Percentiles rank a stretch among this genome's conserved stretches.
Evolutionary conservation across 2,888 invertebrate species (phyloP).

Genomic region (Drosophila meridionalis): DNA sequence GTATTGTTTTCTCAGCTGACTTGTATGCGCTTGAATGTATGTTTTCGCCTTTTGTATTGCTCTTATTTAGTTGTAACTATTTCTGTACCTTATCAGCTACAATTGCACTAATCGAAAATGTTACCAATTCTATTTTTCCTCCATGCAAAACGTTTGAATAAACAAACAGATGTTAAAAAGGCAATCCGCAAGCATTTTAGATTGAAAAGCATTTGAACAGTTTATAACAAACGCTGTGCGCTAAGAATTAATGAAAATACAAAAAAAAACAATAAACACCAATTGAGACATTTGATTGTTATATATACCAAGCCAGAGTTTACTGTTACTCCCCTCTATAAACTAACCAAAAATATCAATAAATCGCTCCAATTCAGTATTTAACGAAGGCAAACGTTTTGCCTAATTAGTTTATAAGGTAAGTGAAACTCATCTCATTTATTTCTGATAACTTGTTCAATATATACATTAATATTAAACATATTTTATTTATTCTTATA

Average conservation of each 20-base stretch:
- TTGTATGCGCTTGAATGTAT: constrained; percentile 22
- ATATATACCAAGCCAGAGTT: constrained; percentile 62
- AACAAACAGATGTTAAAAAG: constrained; percentile 69
- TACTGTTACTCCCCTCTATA: constrained; percentile 48
- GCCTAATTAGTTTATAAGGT: constrained; percentile 74
- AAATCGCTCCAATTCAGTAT: constrained; percentile 67
- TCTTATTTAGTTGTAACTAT: constrained; percentile 13
- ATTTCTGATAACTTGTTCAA: background rate
- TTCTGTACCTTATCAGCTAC: constrained; percentile 32
- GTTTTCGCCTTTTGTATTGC: constrained; percentile 3
- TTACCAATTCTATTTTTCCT: constrained; percentile 53
- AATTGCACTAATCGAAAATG: constrained; percentile 67
- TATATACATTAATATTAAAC: too few species aligned
- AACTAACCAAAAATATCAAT: constrained; percentile 49
- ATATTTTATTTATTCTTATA: background rate
- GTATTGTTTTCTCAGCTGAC: constrained; percentile 44
- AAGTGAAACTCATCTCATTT: constrained; percentile 44
- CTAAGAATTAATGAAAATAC: constrained; percentile 40
- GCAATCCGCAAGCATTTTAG: constrained; percentile 55
- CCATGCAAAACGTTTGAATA: constrained; percentile 45
- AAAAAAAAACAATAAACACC: constrained; percentile 45
- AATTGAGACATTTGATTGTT: constrained; percentile 64
- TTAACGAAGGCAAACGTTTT: constrained; percentile 66
- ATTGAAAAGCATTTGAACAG: constrained; percentile 56
- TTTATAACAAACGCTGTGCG: constrained; percentile 47